Evolutionary conservation across 2,113 vertebrate species (phyloP).

Genomic region (Trogon melanurus): DNA sequence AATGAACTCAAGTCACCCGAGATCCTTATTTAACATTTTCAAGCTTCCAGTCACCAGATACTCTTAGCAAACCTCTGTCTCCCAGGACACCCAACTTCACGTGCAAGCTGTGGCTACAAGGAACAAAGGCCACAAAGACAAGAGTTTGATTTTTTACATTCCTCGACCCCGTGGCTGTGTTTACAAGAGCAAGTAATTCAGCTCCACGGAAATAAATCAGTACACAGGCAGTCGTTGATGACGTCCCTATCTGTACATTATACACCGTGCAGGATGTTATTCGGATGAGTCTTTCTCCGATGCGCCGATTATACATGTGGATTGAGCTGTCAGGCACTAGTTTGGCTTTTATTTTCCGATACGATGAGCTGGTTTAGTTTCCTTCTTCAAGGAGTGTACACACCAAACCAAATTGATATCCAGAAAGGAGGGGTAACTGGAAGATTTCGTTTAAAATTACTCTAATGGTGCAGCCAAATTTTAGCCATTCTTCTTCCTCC

Average conservation of each 20-base stretch:
- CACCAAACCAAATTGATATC: not conserved
- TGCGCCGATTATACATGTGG: fast-evolving
- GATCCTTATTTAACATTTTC: not conserved
- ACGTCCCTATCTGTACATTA: not conserved
- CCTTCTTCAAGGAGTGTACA: not conserved
- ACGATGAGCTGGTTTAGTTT: not conserved
- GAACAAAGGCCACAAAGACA: not conserved
- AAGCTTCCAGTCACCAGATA: not conserved
- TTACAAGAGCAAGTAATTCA: not conserved
- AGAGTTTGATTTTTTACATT: not conserved
- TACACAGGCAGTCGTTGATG: not conserved
- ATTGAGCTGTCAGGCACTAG: not conserved
- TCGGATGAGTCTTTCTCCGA: not conserved
- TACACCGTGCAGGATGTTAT: not conserved
- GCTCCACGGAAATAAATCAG: not conserved
- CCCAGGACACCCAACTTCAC: not conserved
- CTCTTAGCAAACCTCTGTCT: not conserved
- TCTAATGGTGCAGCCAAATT: not conserved
- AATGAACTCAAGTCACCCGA: not conserved
- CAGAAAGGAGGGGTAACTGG: not conserved
- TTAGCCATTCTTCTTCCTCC: not conserved
- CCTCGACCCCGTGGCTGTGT: not conserved
- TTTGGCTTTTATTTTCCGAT: not conserved
- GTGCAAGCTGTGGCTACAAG: not conserved
- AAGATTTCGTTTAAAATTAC: not conserved